phyloP scores from a whole-genome alignment of 2,888 invertebrate genomes.

The Taenaris catops region DNA sequence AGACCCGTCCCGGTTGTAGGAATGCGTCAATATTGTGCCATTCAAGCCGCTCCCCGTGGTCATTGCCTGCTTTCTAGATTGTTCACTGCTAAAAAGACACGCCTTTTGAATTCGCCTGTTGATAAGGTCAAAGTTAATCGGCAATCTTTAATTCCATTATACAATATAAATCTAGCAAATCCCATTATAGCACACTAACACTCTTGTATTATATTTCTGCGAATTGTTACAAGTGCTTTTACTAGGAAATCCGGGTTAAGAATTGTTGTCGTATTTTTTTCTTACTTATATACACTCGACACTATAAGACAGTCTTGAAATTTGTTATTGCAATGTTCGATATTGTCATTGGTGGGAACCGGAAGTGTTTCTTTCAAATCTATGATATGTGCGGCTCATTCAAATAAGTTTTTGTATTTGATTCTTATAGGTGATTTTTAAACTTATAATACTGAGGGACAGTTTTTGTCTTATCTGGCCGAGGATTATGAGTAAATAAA shows the following conservation, averaged over 20 bases:
- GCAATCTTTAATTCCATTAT: slow-evolving; percentile 12
- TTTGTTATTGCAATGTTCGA: neutral
- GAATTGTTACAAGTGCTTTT: neutral
- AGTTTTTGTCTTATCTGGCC: no score
- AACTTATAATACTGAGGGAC: no score
- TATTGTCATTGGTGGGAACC: slow-evolving; percentile 1
- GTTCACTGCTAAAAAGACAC: slow-evolving; percentile 15
- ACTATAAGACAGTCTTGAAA: slow-evolving; percentile 1
- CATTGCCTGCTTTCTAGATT: slow-evolving; percentile 34
- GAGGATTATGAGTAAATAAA: no score
- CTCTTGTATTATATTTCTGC: slow-evolving; percentile 1
- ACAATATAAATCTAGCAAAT: slow-evolving; percentile 10
- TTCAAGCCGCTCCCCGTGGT: slow-evolving; percentile 32
- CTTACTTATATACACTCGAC: slow-evolving; percentile 4
- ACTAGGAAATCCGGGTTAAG: slow-evolving; percentile 9
- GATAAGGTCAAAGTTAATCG: slow-evolving; percentile 18
- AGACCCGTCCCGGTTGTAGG: slow-evolving; percentile 47
- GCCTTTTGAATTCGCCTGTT: slow-evolving; percentile 12
- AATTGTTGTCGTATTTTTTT: slow-evolving; percentile 1
- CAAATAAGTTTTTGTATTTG: no score
- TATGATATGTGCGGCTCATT: no score
- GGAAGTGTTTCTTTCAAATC: neutral
- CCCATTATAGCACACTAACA: neutral
- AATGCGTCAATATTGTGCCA: slow-evolving; percentile 57
- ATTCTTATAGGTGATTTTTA: no score